Percentiles rank a stretch among this genome's conserved stretches.
Evolutionary conservation across 2,888 invertebrate species (phyloP).

Genomic region (Synergus japonicus): DNA sequence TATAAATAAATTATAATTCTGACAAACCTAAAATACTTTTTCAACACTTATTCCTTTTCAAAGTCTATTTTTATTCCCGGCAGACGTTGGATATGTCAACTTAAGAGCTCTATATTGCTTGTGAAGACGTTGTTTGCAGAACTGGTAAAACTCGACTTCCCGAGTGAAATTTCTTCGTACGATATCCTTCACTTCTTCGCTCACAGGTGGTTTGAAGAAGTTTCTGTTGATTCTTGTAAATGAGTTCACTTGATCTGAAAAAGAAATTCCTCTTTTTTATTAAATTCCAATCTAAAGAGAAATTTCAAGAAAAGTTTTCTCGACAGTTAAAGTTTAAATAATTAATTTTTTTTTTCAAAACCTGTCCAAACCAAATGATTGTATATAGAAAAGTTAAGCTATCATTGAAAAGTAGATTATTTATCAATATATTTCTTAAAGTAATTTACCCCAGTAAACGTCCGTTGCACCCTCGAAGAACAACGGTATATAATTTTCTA

Average conservation of each 20-base stretch:
- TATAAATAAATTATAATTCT: not conserved
- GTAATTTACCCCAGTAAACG: constrained; percentile 86
- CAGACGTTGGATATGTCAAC: constrained; percentile 74
- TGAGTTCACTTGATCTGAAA: constrained; percentile 86
- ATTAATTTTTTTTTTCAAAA: too few relatives aligned
- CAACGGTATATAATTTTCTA: constrained; percentile 90
- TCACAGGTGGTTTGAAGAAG: constrained; percentile 91
- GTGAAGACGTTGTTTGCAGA: constrained; percentile 90
- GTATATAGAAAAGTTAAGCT: too few relatives aligned
- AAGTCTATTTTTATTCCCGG: constrained; percentile 14
- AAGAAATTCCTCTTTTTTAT: constrained; percentile 19
- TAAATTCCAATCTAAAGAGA: not conserved
- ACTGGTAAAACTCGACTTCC: constrained; percentile 95
- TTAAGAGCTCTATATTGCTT: constrained; percentile 87
- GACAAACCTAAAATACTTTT: constrained; percentile 9
- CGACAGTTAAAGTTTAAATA: too few relatives aligned
- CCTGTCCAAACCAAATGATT: too few relatives aligned
- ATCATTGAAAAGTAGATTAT: not conserved
- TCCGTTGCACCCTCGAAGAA: constrained; percentile 89
- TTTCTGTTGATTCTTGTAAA: constrained; percentile 91
- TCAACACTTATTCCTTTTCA: constrained; percentile 40
- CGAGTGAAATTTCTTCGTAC: constrained; percentile 91
- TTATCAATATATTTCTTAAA: not conserved
- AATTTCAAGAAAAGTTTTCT: not conserved
- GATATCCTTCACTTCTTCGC: constrained; percentile 90